Evolutionary conservation across 2,797 vertebrate genomes (phyloP).

Genomic region (Brachyalestes nurse): DNA sequence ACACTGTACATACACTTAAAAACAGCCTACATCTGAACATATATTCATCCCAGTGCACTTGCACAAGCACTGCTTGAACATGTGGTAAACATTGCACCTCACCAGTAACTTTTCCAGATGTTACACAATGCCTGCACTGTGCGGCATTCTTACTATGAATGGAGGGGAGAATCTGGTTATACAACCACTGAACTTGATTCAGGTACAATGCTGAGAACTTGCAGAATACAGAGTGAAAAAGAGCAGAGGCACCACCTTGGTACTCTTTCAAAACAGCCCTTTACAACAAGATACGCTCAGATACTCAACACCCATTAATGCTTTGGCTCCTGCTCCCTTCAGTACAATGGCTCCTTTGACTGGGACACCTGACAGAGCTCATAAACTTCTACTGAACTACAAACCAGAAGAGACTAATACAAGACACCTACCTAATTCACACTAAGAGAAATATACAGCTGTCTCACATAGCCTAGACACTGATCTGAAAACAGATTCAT

Average conservation of each 20-base stretch:
- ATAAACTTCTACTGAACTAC: conserved; percentile 8
- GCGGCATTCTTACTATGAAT: conserved; percentile 5
- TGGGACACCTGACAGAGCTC: conserved; percentile 14
- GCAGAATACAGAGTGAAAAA: neutral
- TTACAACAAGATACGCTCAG: conserved; percentile 25
- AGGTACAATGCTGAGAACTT: neutral
- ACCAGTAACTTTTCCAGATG: conserved; percentile 51
- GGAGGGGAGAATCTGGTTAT: conserved; percentile 5
- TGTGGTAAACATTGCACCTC: conserved; percentile 30
- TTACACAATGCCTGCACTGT: conserved; percentile 4
- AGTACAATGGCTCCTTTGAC: conserved; percentile 35
- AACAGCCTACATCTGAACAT: neutral
- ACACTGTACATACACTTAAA: neutral
- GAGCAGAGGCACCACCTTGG: neutral
- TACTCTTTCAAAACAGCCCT: conserved; percentile 7
- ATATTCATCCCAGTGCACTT: neutral
- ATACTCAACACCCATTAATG: conserved; percentile 16
- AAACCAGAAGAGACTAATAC: conserved; percentile 4
- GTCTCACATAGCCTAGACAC: conserved; percentile 35
- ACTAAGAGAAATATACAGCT: conserved; percentile 7
- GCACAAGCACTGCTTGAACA: conserved; percentile 9
- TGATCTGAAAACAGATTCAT: conserved; percentile 25
- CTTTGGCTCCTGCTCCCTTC: conserved; percentile 11
- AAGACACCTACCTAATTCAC: neutral
- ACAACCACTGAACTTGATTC: conserved; percentile 16